Evolutionary conservation across 35 echinoderm and acorn worm species (phyloP).

Genomic region (Hemicentrotus pulcherrimus): DNA sequence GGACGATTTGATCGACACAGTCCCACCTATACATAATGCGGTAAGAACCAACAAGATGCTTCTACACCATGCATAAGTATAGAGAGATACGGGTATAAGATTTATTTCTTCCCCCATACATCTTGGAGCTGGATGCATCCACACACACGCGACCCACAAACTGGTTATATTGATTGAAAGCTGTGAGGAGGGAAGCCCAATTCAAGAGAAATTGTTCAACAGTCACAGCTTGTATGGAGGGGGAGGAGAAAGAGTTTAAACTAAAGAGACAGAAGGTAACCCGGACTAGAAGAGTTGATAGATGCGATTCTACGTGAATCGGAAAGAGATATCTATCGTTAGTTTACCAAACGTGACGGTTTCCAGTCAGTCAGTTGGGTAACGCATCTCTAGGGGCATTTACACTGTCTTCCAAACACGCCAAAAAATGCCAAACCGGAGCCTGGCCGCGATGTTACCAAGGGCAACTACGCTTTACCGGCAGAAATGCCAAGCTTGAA

Average conservation of each 20-base stretch:
- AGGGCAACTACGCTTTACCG: too few relatives aligned
- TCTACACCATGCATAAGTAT: neutral
- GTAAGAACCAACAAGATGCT: neutral
- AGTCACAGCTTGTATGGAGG: neutral
- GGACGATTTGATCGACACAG: neutral
- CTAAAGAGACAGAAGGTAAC: neutral
- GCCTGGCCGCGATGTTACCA: too few relatives aligned
- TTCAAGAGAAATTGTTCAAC: neutral
- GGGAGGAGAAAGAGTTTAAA: neutral
- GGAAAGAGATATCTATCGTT: neutral
- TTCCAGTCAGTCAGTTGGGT: neutral
- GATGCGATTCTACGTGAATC: neutral
- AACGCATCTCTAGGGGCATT: neutral
- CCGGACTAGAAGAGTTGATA: neutral
- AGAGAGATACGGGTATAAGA: neutral
- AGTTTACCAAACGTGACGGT: neutral
- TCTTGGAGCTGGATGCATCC: neutral
- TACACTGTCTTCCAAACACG: too few relatives aligned
- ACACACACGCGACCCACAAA: neutral
- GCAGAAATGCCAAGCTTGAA: too few relatives aligned
- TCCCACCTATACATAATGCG: neutral
- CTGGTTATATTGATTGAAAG: constrained; percentile 3
- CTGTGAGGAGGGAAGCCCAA: constrained; percentile 7
- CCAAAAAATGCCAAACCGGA: too few relatives aligned
- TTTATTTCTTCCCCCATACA: neutral